Evolutionary conservation across 2,113 vertebrate genomes (phyloP), one percentile per base, ranked within the genome.

Genomic region (Fregetta grallaria): DNA sequence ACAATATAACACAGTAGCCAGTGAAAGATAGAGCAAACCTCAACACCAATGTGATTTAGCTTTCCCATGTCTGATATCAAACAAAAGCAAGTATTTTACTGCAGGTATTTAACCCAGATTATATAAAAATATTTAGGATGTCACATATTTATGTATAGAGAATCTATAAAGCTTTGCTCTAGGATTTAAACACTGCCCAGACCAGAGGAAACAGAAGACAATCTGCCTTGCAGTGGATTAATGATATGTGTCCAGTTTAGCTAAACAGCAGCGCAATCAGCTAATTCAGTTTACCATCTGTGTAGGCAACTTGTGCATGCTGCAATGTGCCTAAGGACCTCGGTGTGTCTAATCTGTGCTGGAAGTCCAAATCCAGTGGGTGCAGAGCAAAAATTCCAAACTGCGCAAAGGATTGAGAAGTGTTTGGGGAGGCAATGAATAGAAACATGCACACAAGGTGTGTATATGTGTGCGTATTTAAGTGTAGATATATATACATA

Each of bases 161-260:
- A 87, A 78, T 63, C n/a, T 44, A 50, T 0, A 56, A 50, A 86
- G 42, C 40, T 84, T 84, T 71, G 63, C 72, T 86, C 11, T 15
- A 84, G 80, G 59, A 86, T 72, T 86, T 87, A 89, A 94, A 67
- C 56, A 22, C 52, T 2, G 2, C 10, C 52, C 55, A 92, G 55
- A 81, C 3, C 61, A 68, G 61, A 86, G 77, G 59, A 58, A 93
- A 71, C 22, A 75, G 68, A 87, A 92, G 65, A 63, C 73, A 91
- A 47, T 89, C 76, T 89, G 70, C 72, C 89, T 81, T 82, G 75
- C 73, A 72, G 61, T 44, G 86, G 56, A 92, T 92, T 92, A 84
- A 89, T 25, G 21, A 3, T 5, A 50, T 55, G 72, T 84, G 84
- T 72, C 80, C 65, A 75, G 38, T 11, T 91, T 12, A 89, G 65